These are phyloP conservation scores for Varanus salvator DNA, from an alignment of 2,113 vertebrate genomes.

Conservation along the genomic window DNA sequence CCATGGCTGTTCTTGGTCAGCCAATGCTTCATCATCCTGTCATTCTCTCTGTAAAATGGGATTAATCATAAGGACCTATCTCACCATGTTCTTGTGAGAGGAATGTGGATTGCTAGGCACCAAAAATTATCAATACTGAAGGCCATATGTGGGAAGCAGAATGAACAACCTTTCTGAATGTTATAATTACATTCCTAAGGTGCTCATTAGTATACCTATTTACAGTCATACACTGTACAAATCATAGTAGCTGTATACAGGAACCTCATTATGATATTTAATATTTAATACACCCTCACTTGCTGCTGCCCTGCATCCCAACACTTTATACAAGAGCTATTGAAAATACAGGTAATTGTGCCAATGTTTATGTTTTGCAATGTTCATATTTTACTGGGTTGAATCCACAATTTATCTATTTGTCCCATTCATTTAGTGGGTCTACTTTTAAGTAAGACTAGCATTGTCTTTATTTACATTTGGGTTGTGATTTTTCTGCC, in stretches of 20 bases:
- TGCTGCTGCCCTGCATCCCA: neutral
- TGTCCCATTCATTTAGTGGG: no score
- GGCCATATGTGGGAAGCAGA: slow-evolving; percentile 16
- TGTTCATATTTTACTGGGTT: no score
- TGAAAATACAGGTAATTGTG: neutral
- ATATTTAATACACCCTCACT: slow-evolving; percentile 2
- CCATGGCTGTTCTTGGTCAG: neutral
- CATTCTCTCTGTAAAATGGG: slow-evolving; percentile 1
- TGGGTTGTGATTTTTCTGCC: neutral
- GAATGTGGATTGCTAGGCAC: neutral
- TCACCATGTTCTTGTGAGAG: neutral
- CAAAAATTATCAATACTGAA: neutral
- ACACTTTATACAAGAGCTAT: neutral
- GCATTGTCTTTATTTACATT: neutral
- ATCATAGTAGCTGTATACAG: neutral
- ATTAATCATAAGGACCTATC: neutral
- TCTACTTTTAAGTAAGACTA: no score
- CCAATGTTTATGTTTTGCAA: neutral
- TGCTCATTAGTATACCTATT: slow-evolving; percentile 16
- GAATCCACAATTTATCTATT: no score
- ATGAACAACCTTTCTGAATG: slow-evolving; percentile 10
- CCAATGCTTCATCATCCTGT: neutral
- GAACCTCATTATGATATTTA: slow-evolving; percentile 1
- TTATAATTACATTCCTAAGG: slow-evolving; percentile 31
- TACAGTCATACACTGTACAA: slow-evolving; percentile 15